Conservation (phyloP, 1,140 invertebrate genomes). For the Scaptomyza pallida region DNA sequence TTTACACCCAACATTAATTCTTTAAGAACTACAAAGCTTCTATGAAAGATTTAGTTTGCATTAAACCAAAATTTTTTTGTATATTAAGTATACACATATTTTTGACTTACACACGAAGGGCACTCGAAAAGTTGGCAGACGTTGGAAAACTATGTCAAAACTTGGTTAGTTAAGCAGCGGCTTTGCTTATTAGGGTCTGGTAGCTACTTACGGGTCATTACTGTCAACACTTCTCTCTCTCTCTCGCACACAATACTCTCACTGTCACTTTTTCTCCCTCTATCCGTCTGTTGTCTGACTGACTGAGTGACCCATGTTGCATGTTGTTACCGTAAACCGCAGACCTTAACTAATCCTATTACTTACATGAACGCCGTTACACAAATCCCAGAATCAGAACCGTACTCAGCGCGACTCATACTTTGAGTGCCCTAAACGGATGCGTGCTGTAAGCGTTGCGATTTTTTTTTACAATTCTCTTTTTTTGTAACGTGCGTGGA, state of each 20-base stretch:
- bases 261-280: too few relatives aligned
- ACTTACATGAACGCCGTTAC: slow-evolving; percentile 39
- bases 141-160: slow-evolving; percentile 33
- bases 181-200: background rate
- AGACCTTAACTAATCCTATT: slow-evolving; percentile 46
- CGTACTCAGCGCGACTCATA: background rate
- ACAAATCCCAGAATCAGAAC: slow-evolving; percentile 12
- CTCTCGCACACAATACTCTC: too few relatives aligned
- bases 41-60: background rate
- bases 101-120: slow-evolving; percentile 10
- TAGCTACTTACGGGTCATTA: slow-evolving; percentile 1
- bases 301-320: slow-evolving; percentile 11
- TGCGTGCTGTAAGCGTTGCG: slow-evolving; percentile 27
- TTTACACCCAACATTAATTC: too few relatives aligned
- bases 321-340: background rate
- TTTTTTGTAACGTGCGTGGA: slow-evolving; percentile 34
- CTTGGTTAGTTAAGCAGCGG: background rate
- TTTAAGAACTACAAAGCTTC: too few relatives aligned
- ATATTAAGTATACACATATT: background rate
- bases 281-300: too few relatives aligned
- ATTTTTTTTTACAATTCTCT: slow-evolving; percentile 35
- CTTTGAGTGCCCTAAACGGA: background rate
- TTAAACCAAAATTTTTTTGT: too few relatives aligned
- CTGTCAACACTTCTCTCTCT: background rate
- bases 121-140: slow-evolving; percentile 31